phyloP scores from a whole-genome alignment of 1,140 invertebrate genomes.

The Eufriesea mexicana region DNA sequence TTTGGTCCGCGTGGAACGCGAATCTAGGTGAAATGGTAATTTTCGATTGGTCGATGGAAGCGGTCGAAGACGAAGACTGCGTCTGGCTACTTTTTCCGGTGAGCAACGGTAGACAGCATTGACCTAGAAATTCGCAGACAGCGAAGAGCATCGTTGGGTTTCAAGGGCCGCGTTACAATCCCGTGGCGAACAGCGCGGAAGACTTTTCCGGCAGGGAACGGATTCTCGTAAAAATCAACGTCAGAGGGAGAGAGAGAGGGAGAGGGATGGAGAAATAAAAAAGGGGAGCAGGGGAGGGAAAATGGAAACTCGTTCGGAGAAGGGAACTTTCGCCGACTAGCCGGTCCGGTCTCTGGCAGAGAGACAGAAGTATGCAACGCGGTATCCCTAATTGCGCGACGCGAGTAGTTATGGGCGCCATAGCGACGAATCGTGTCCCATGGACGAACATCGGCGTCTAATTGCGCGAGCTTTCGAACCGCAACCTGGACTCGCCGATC shows the following conservation, averaged over 20 bases:
- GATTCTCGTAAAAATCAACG: conserved; percentile 12
- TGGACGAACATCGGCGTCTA: not conserved
- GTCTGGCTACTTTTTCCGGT: conserved; percentile 6
- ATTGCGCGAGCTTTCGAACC: conserved; percentile 31
- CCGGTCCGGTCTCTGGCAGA: too few species aligned
- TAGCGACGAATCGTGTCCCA: conserved; percentile 14
- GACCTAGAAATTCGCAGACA: conserved; percentile 62
- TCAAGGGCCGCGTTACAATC: conserved; percentile 48
- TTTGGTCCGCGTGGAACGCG: too few species aligned
- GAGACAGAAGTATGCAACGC: not conserved
- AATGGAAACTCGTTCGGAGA: not conserved
- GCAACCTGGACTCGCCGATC: conserved; percentile 22
- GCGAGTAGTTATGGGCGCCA: not conserved
- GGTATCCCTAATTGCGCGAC: conserved; percentile 11
- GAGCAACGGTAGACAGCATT: conserved; percentile 42
- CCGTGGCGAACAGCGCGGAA: conserved; percentile 18
- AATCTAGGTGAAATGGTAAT: too few species aligned
- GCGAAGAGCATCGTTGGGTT: conserved; percentile 52
- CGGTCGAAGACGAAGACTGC: not conserved
- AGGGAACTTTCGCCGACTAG: not conserved
- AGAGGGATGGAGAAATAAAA: not conserved
- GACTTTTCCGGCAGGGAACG: not conserved
- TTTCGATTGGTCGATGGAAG: too few species aligned
- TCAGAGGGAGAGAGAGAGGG: not conserved
- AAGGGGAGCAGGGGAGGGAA: too few species aligned